Evolutionary conservation across 1,140 invertebrate genomes (phyloP).

Genomic region (Eumaeus atala): DNA sequence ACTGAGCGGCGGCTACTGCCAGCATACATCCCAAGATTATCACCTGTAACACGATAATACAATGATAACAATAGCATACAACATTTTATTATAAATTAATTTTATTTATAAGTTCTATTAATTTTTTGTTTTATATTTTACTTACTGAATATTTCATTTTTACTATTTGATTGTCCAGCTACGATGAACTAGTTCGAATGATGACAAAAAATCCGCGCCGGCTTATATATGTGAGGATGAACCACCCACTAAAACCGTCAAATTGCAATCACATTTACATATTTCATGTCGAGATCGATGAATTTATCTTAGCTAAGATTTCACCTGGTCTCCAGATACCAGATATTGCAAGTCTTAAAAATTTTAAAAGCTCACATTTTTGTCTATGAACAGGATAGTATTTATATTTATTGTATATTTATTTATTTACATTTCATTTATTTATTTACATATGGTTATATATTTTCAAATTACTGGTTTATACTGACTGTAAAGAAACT

Average conservation of each 20-base stretch:
- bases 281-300: conserved; percentile 45
- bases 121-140: conserved; percentile 27
- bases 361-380: not conserved
- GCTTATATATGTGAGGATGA: conserved; percentile 59
- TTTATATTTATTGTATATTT: too few species aligned
- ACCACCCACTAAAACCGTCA: conserved; percentile 53
- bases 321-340: conserved; percentile 37
- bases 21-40: conserved; percentile 45
- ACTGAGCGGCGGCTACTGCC: conserved; percentile 42
- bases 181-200: conserved; percentile 64
- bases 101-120: conserved; percentile 10
- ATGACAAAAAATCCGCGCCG: conserved; percentile 53
- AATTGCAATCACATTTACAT: conserved; percentile 68
- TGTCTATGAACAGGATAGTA: not conserved
- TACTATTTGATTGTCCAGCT: conserved; percentile 44
- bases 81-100: conserved; percentile 11
- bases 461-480: too few species aligned
- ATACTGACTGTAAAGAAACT: too few species aligned
- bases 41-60: conserved; percentile 33
- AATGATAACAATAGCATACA: conserved; percentile 22
- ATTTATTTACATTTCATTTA: too few species aligned
- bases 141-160: conserved; percentile 64
- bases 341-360: conserved; percentile 19
- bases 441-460: not conserved
- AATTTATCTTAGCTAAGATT: conserved; percentile 38